Conservation (phyloP, 1,140 invertebrate species). For the Pentalonia nigronervosa region DNA sequence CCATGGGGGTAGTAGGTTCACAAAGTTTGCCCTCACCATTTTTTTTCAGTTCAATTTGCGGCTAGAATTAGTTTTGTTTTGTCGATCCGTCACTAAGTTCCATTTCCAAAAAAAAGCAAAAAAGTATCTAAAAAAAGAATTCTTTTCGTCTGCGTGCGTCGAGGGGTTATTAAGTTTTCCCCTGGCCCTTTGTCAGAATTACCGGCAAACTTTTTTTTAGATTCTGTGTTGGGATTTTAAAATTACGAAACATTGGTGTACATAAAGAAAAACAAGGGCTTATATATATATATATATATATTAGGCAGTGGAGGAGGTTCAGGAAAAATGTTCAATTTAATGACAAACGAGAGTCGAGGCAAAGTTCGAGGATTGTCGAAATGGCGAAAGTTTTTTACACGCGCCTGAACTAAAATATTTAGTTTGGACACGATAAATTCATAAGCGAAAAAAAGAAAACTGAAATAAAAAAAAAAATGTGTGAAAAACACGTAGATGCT, state of each 20-base stretch:
- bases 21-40: not conserved
- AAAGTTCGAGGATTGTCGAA: constrained; percentile 43
- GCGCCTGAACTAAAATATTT: constrained; percentile 10
- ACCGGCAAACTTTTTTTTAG: constrained; percentile 41
- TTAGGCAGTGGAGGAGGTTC: not conserved
- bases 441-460: not conserved
- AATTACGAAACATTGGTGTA: constrained; percentile 49
- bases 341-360: constrained; percentile 10
- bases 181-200: constrained; percentile 36
- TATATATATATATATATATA: not conserved
- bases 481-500: not conserved
- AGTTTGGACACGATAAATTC: constrained; percentile 27
- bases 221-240: constrained; percentile 40
- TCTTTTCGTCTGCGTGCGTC: constrained; percentile 38
- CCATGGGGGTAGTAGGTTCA: not conserved
- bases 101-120: not conserved
- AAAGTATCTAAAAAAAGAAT: constrained; percentile 44
- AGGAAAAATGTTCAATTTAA: constrained; percentile 46
- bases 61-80: constrained; percentile 45
- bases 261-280: constrained; percentile 32
- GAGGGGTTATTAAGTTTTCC: constrained; percentile 49
- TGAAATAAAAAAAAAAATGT: constrained; percentile 14
- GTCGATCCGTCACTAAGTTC: constrained; percentile 51
- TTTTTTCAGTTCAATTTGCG: constrained; percentile 28
- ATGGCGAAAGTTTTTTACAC: constrained; percentile 41